A percentile compares a stretch with the other conserved stretches of the same genome.
Evolutionary conservation across 2,797 vertebrate species (phyloP).

Genomic region (Lates japonicus): DNA sequence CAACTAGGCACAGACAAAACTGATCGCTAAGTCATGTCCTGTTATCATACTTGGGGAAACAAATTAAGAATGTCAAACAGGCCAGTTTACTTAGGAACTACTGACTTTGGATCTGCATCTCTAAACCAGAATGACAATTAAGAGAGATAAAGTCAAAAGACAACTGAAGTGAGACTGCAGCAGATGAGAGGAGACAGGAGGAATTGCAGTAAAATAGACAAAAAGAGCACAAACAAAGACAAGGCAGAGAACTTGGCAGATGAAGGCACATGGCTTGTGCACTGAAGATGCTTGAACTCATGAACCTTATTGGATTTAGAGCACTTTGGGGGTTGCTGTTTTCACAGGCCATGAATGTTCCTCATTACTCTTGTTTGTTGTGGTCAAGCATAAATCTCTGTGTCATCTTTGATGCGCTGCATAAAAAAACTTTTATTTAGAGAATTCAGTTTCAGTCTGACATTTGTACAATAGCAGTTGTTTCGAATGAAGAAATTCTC

Average conservation of each 20-base stretch:
- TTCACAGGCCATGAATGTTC: conserved; percentile 66
- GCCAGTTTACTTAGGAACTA: conserved; percentile 13
- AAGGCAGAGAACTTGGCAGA: conserved; percentile 53
- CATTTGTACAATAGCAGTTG: conserved; percentile 60
- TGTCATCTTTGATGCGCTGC: conserved; percentile 63
- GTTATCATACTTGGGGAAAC: conserved; percentile 36
- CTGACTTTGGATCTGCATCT: conserved; percentile 8
- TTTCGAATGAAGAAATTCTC: conserved; percentile 54
- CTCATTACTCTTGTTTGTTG: conserved; percentile 72
- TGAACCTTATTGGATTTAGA: conserved; percentile 54
- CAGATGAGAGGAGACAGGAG: conserved; percentile 12
- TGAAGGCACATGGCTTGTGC: conserved; percentile 29
- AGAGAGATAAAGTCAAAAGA: conserved; percentile 6
- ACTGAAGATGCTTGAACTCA: conserved; percentile 45
- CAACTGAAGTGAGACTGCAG: background rate
- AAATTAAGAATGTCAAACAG: conserved; percentile 22
- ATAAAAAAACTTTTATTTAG: conserved; percentile 46
- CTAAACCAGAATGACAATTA: conserved; percentile 12
- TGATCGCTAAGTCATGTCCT: conserved; percentile 24
- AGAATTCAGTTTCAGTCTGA: conserved; percentile 52
- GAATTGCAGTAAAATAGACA: background rate
- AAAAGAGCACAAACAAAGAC: conserved; percentile 3
- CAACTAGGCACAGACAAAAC: conserved; percentile 20
- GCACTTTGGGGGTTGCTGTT: conserved; percentile 46
- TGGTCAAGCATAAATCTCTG: conserved; percentile 62